Percentiles rank a stretch among this genome's conserved stretches.
Evolutionary conservation across 2,113 vertebrate species (phyloP).

Genomic region (Halichoeres trimaculatus): DNA sequence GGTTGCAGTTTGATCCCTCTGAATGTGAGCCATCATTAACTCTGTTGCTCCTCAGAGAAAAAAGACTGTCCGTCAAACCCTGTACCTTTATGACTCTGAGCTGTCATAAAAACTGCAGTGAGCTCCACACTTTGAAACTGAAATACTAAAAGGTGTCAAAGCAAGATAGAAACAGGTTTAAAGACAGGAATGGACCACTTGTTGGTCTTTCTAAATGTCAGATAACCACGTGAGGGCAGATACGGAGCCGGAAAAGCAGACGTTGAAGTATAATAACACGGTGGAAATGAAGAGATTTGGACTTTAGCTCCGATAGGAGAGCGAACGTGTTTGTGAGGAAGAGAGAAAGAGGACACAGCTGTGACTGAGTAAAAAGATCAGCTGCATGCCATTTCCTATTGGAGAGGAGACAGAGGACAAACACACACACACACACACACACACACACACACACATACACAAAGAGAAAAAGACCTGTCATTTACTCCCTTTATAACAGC

Average conservation of each 20-base stretch:
- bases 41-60: background rate
- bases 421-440: slow-evolving; percentile 28
- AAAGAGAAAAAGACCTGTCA: slow-evolving; percentile 57
- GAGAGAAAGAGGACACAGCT: slow-evolving; percentile 63
- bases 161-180: background rate
- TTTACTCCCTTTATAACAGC: slow-evolving; percentile 55
- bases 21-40: background rate
- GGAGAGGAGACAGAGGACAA: slow-evolving; percentile 60
- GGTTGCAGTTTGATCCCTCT: too few relatives aligned
- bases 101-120: background rate
- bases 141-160: background rate
- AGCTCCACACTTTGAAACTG: background rate
- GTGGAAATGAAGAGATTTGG: slow-evolving; percentile 31
- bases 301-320: slow-evolving; percentile 36
- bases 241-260: background rate
- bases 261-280: slow-evolving; percentile 20
- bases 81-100: background rate
- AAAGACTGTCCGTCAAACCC: too few relatives aligned
- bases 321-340: slow-evolving; percentile 11
- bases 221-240: background rate
- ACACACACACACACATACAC: slow-evolving; percentile 24
- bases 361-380: slow-evolving; percentile 76
- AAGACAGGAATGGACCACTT: slow-evolving; percentile 4
- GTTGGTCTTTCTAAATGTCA: slow-evolving; percentile 37
- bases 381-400: slow-evolving; percentile 78